Evolutionary conservation across 2,113 vertebrate species (phyloP), one percentile per base, ranked within the genome.

Genomic region (Piaya cayana): DNA sequence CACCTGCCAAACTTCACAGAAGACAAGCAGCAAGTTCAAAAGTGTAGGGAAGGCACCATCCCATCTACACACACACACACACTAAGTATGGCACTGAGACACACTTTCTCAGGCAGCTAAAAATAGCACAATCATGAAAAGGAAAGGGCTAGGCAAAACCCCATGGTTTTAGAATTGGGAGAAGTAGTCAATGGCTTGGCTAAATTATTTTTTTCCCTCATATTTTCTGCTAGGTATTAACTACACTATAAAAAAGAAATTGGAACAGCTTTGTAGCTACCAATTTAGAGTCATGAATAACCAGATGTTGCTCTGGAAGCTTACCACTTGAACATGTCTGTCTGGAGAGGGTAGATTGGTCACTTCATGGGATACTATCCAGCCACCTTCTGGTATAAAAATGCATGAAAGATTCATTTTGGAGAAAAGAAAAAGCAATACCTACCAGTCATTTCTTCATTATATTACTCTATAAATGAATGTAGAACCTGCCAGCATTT

Each of bases 71-170:
- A 45, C 45, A 86, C 64, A 86, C 90, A 94, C 45, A 86, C 64
- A 86, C 90, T 93, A 90, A 95, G 90, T 63, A 49, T 79, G 80
- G 94, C 67, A 92, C 81, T 81, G 86, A 94, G 88, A 71, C 12
- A 77, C 82, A 83, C 90, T 86, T 92, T 92, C 86, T 94, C 86
- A 92, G 96, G 90, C 76, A 76, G 77, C 92, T 86, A 81, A 94
- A 95, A 95, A 42, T 82, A 71, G 93, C 76, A 90, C n/a, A n/a
- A 74, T 59, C 86, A 67, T 32, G 47, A 94, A 91, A 87, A 88
- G 92, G 72, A 90, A 93, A 82, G 68, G 85, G 86, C 90, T 95
- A 82, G 84, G 82, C 88, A 95, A 90, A 92, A 86, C 47, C 86
- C 88, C 82, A 86, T 67, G 27, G 65, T 90, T 92, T 86, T 74